Conservation (phyloP, 2,888 invertebrate genomes). For the Drosophila affinis region DNA sequence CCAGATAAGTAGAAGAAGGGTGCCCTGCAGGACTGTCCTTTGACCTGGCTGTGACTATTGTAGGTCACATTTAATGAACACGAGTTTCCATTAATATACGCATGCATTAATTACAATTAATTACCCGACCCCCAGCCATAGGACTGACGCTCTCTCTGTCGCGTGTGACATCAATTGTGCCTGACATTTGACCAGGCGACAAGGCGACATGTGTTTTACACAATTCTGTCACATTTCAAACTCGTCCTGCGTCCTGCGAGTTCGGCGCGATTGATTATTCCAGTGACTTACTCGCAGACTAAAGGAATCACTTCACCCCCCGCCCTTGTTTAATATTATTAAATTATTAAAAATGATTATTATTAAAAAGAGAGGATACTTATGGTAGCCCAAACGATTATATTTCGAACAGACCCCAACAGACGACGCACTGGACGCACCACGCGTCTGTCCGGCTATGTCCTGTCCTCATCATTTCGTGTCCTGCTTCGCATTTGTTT, state of each 20-base stretch:
- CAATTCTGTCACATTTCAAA: no score
- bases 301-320: no score
- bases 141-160: background rate
- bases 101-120: constrained; percentile 73
- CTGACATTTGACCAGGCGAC: no score
- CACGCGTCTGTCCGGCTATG: constrained; percentile 4
- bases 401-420: background rate
- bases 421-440: background rate
- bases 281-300: no score
- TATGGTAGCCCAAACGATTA: no score
- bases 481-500: background rate
- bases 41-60: constrained; percentile 41
- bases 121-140: constrained; percentile 56
- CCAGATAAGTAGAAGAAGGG: constrained; percentile 17
- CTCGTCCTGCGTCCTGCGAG: no score
- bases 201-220: no score
- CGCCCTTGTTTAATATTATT: no score
- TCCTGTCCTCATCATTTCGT: background rate
- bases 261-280: no score
- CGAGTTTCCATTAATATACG: constrained; percentile 78
- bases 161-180: no score
- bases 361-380: no score
- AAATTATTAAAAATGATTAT: no score
- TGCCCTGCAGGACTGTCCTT: background rate
- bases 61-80: constrained; percentile 80